Evolutionary conservation across 2,113 vertebrate genomes (phyloP).

Genomic region (Lucifuga dentata): DNA sequence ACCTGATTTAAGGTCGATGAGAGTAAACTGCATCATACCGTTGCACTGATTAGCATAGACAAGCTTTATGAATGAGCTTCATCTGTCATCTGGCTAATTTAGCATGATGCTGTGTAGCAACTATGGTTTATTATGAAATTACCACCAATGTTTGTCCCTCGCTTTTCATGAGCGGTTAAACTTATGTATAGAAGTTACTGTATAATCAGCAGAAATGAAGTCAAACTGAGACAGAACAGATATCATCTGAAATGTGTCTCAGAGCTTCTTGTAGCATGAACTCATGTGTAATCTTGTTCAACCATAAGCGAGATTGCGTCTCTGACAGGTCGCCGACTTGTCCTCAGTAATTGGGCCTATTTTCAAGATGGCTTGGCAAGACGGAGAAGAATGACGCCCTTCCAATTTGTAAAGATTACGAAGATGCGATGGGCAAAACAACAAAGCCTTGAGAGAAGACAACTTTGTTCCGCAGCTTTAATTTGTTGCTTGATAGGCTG

Average conservation of each 20-base stretch:
- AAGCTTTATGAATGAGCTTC: no score
- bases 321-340: conserved; percentile 15
- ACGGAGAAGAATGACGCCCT: conserved; percentile 57
- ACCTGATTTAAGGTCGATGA: no score
- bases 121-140: no score
- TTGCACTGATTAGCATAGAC: no score
- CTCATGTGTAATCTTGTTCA: conserved; percentile 28
- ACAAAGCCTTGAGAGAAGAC: conserved; percentile 29
- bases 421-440: conserved; percentile 52
- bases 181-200: no score
- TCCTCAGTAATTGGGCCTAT: conserved; percentile 48
- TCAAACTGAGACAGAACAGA: not conserved
- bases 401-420: conserved; percentile 70
- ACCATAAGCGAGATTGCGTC: conserved; percentile 25
- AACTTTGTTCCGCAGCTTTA: conserved; percentile 32
- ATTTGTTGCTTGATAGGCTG: conserved; percentile 67
- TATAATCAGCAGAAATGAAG: no score
- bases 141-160: no score
- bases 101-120: no score
- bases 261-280: not conserved
- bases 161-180: no score
- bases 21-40: no score
- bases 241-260: not conserved
- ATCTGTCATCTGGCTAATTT: no score
- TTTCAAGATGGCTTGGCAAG: conserved; percentile 68